These are phyloP conservation scores for Anguilla pacifica DNA, from an alignment of 2,797 vertebrate species.

Conservation along the genomic window DNA sequence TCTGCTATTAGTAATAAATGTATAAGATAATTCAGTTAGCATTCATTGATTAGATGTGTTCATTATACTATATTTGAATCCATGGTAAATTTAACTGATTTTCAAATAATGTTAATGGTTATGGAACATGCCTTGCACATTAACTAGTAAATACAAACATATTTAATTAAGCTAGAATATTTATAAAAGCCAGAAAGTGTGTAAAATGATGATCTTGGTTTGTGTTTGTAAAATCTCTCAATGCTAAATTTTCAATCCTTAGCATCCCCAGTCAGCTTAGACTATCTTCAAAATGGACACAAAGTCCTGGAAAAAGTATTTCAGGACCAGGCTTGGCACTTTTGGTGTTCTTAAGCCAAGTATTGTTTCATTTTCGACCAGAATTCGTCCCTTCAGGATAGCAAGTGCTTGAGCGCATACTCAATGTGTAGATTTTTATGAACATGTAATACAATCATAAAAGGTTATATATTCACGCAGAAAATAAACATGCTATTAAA, in stretches of 20 bases:
- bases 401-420: neutral
- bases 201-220: neutral
- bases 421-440: neutral
- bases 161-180: neutral
- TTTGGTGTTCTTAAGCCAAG: no score
- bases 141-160: neutral
- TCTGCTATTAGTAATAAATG: neutral
- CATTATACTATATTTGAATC: neutral
- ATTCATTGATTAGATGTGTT: neutral
- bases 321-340: no score
- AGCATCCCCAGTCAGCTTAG: no score
- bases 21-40: neutral
- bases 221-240: neutral
- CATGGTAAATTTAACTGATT: neutral
- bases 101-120: neutral
- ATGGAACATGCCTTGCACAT: neutral
- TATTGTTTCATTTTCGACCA: neutral
- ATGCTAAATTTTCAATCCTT: no score
- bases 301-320: neutral
- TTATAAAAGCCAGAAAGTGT: neutral
- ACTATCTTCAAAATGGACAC: neutral
- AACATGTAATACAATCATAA: neutral
- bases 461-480: neutral
- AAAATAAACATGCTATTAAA: neutral
- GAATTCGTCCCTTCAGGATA: neutral